Percentiles rank a stretch among this genome's conserved stretches.
phyloP scores from a whole-genome alignment of 2,888 invertebrate genomes.

The Troides helena region DNA sequence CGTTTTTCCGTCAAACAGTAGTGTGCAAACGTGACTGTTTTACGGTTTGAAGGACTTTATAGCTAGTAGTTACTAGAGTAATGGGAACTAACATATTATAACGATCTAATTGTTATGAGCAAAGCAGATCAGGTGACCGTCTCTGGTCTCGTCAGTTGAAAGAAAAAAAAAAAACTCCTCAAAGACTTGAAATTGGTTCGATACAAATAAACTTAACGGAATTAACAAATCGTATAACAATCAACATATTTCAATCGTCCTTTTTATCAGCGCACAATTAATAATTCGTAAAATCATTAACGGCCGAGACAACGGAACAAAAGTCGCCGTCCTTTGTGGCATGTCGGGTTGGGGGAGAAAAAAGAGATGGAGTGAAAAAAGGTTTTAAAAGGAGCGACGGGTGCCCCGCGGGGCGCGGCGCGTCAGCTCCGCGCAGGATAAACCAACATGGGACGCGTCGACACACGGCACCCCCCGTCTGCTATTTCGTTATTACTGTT shows the following conservation, averaged over 20 bases:
- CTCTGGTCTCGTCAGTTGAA: no score
- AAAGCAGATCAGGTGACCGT: no score
- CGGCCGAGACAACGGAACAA: conserved; percentile 75
- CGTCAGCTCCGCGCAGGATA: conserved; percentile 52
- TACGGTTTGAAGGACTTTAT: no score
- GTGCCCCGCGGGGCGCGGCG: conserved; percentile 59
- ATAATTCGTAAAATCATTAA: conserved; percentile 80
- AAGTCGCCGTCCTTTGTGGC: conserved; percentile 76
- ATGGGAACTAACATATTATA: no score
- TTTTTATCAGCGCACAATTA: conserved; percentile 73
- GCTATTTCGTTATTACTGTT: conserved; percentile 43
- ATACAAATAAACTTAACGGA: conserved; percentile 32
- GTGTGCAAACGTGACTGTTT: no score
- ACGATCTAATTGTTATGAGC: no score
- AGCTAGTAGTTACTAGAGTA: no score
- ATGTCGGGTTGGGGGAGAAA: conserved; percentile 53
- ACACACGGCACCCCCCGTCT: conserved; percentile 42
- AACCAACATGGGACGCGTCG: conserved; percentile 74
- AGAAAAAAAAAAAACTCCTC: no score
- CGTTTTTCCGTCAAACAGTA: no score
- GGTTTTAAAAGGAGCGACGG: conserved; percentile 48
- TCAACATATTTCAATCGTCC: conserved; percentile 71
- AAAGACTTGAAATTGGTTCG: conserved; percentile 31
- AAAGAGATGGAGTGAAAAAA: conserved; percentile 51
- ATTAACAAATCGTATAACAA: conserved; percentile 56